Percentiles rank a stretch among this genome's conserved stretches.
Conservation (phyloP, 2,113 vertebrate genomes). For the Leucosticte australis region DNA sequence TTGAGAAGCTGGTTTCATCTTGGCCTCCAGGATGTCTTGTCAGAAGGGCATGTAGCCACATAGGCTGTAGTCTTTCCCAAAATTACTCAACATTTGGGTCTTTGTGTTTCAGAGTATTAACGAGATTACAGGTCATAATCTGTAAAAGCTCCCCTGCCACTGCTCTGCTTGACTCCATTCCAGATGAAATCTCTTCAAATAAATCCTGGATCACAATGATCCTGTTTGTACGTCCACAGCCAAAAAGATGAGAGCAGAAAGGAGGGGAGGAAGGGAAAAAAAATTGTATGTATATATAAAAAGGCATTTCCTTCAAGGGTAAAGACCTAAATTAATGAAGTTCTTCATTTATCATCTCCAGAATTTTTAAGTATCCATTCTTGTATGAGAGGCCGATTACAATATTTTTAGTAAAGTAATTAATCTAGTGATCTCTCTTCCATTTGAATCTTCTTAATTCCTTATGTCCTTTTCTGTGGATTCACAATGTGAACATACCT, state of each 20-base stretch:
- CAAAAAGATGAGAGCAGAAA: constrained; percentile 32
- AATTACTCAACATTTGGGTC: constrained; percentile 63
- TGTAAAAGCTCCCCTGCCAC: constrained; percentile 75
- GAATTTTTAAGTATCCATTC: constrained; percentile 57
- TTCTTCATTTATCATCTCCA: constrained; percentile 68
- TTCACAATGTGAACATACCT: constrained; percentile 60
- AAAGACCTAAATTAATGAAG: constrained; percentile 71
- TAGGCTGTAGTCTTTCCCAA: constrained; percentile 54
- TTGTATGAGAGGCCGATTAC: constrained; percentile 64
- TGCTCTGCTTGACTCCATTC: constrained; percentile 75
- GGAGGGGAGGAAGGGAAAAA: neutral
- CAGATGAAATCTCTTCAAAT: constrained; percentile 78
- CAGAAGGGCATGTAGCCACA: constrained; percentile 6
- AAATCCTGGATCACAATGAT: constrained; percentile 73
- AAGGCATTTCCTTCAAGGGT: constrained; percentile 67
- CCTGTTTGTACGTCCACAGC: constrained; percentile 58
- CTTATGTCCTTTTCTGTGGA: constrained; percentile 57
- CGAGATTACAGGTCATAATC: constrained; percentile 78
- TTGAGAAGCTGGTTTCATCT: neutral
- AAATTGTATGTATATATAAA: constrained; percentile 15
- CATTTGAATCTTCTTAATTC: constrained; percentile 67
- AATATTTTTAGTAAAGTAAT: constrained; percentile 73
- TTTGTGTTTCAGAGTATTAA: constrained; percentile 77
- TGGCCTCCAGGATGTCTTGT: constrained; percentile 6
- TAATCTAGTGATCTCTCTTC: constrained; percentile 67